Evolutionary conservation across 2,113 vertebrate genomes (phyloP).

Genomic region (Bos indicus): DNA sequence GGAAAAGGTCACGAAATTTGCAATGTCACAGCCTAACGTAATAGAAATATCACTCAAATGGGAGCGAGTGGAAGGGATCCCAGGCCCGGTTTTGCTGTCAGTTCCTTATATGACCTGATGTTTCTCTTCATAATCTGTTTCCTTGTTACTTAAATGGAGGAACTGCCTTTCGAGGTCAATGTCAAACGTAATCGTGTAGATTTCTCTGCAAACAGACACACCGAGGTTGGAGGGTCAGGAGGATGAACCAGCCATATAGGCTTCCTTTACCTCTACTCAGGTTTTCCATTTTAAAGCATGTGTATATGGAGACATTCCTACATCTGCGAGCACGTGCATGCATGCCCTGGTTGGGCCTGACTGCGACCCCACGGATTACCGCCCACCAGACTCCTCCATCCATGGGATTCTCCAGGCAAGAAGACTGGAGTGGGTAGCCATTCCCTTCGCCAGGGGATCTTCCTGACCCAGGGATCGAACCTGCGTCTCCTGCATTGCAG

Average conservation of each 20-base stretch:
- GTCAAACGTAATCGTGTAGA: neutral
- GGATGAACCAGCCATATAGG: neutral
- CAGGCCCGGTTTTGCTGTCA: neutral
- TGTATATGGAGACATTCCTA: neutral
- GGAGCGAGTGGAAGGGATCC: neutral
- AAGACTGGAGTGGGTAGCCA: neutral
- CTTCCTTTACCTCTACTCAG: neutral
- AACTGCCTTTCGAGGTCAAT: neutral
- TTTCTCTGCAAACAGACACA: neutral
- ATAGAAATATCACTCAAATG: neutral
- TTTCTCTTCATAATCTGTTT: neutral
- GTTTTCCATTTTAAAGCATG: neutral
- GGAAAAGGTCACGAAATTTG: neutral
- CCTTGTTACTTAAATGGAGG: neutral
- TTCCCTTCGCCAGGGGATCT: neutral
- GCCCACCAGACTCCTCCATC: neutral
- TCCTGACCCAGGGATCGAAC: neutral
- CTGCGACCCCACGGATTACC: neutral
- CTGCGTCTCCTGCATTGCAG: accelerated
- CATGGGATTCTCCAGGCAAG: neutral
- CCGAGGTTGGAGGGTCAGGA: neutral
- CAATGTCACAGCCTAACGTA: neutral
- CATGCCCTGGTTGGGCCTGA: neutral
- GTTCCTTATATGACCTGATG: neutral
- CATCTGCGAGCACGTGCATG: accelerated